Evolutionary conservation across 1,140 invertebrate species (phyloP).

Genomic region (Zophobas atratus): DNA sequence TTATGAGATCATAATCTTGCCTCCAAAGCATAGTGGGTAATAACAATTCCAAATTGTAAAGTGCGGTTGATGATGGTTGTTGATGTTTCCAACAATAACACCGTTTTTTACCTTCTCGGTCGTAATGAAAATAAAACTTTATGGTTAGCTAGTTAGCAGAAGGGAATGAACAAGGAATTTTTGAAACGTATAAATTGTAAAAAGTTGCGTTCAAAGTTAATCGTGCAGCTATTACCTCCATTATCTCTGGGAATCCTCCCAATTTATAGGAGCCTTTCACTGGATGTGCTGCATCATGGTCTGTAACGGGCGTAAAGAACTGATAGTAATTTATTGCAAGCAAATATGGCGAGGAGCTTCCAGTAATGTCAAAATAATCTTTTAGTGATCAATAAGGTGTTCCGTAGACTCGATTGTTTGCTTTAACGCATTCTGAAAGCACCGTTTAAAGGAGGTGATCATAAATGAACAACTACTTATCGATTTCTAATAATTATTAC

Average conservation of each 20-base stretch:
- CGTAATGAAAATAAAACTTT: slow-evolving; percentile 4
- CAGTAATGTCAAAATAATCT: not conserved
- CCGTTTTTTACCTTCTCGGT: not conserved
- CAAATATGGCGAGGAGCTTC: not conserved
- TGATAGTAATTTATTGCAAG: not conserved
- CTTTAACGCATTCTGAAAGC: too few relatives aligned
- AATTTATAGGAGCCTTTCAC: slow-evolving; percentile 29
- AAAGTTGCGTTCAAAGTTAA: slow-evolving; percentile 13
- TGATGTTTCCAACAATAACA: not conserved
- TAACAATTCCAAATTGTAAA: not conserved
- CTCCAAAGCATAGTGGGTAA: not conserved
- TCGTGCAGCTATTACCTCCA: slow-evolving; percentile 8
- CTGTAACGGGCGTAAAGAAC: slow-evolving; percentile 12
- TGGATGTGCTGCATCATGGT: slow-evolving; percentile 11
- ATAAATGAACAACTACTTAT: too few relatives aligned
- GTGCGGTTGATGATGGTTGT: not conserved
- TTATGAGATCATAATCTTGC: slow-evolving; percentile 18
- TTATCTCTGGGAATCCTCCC: slow-evolving; percentile 24
- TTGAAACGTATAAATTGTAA: slow-evolving; percentile 10
- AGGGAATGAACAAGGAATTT: not conserved
- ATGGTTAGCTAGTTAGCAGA: not conserved
- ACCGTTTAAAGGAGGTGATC: too few relatives aligned
- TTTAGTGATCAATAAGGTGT: too few relatives aligned
- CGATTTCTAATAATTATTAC: too few relatives aligned
- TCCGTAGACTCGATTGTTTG: too few relatives aligned